Conservation (phyloP, 1,140 invertebrate species). For the Philotrypesis tridentata region DNA sequence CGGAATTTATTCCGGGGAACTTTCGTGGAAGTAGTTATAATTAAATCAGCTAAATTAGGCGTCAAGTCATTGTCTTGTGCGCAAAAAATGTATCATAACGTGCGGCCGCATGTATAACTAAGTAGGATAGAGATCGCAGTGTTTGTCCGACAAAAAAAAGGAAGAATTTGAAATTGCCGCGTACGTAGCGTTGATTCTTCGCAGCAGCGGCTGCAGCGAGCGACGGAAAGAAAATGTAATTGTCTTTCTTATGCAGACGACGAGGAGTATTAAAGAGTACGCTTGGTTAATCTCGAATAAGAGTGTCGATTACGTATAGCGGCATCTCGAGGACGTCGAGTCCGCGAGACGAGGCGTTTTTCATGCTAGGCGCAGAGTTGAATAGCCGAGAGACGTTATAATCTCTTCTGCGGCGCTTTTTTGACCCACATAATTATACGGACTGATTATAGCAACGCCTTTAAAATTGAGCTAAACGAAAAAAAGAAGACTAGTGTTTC, state of each 20-base stretch:
- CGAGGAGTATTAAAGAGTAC: background rate
- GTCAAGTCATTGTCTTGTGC: background rate
- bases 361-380: background rate
- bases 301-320: conserved; percentile 31
- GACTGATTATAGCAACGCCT: background rate
- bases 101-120: background rate
- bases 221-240: conserved; percentile 36
- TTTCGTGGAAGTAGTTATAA: background rate
- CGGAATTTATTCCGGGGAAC: no score
- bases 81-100: background rate
- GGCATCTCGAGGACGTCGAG: conserved; percentile 6
- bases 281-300: conserved; percentile 33
- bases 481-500: no score
- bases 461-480: background rate
- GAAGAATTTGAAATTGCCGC: background rate
- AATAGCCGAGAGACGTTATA: no score
- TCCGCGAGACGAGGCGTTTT: conserved; percentile 29
- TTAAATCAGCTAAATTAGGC: background rate
- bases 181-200: background rate
- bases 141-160: no score
- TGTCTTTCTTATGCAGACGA: conserved; percentile 27
- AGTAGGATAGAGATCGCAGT: background rate
- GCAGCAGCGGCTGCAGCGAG: background rate
- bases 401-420: no score
- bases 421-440: background rate